A percentile compares a stretch with the other conserved stretches of the same genome.
These are phyloP conservation scores for Psilanteris sp. DNA, from an alignment of 1,140 invertebrate genomes.

Conservation along the genomic window DNA sequence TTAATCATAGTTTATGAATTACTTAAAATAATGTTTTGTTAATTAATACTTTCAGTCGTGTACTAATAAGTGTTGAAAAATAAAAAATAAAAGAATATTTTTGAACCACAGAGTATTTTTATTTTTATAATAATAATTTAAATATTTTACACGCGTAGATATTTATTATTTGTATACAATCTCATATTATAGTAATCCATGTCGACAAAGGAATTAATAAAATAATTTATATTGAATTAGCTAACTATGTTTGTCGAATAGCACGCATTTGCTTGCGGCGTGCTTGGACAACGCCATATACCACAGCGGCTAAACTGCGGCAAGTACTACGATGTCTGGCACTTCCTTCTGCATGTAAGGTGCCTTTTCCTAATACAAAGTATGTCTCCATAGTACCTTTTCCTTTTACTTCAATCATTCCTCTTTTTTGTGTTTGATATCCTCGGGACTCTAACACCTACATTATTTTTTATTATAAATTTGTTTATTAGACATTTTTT, in stretches of 20 bases:
- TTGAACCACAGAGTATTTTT: slow-evolving; percentile 7
- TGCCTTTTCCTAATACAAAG: slow-evolving; percentile 87
- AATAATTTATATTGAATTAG: neutral
- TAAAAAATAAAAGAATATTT: no score
- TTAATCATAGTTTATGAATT: no score
- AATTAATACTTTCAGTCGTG: no score
- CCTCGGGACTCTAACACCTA: slow-evolving; percentile 85
- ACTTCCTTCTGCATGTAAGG: slow-evolving; percentile 75
- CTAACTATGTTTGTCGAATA: slow-evolving; percentile 65
- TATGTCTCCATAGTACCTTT: slow-evolving; percentile 97
- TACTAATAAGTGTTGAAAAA: no score
- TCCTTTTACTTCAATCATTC: slow-evolving; percentile 93
- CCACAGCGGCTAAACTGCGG: slow-evolving; percentile 90
- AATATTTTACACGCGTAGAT: slow-evolving; percentile 19
- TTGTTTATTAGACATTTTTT: no score
- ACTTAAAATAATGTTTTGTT: no score
- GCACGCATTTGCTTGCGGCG: slow-evolving; percentile 81
- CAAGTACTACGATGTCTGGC: slow-evolving; percentile 85
- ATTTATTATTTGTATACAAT: slow-evolving; percentile 14
- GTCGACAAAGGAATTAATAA: slow-evolving; percentile 2
- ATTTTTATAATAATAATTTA: slow-evolving; percentile 25
- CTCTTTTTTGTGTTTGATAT: slow-evolving; percentile 88
- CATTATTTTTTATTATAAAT: no score
- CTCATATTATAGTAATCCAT: no score
- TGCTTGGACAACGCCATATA: slow-evolving; percentile 91